Conservation (phyloP, 2,888 invertebrate genomes). For the Sinhomidia bicolor region DNA sequence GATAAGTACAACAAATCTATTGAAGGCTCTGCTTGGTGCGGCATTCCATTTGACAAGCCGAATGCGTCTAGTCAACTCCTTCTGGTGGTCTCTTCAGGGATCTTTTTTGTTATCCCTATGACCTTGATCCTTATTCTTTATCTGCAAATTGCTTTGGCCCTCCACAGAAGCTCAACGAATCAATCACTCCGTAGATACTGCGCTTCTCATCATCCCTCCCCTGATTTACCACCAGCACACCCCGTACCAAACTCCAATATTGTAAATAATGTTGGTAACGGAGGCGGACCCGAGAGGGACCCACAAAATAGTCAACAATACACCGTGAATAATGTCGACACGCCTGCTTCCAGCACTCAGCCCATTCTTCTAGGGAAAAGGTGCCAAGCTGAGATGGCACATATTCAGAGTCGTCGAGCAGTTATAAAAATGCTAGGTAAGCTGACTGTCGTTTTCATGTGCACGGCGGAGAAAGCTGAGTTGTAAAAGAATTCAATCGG, state of each 20-base stretch:
- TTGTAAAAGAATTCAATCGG: neutral
- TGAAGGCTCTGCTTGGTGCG: constrained; percentile 81
- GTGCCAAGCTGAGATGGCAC: constrained; percentile 81
- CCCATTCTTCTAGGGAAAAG: constrained; percentile 67
- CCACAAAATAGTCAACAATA: neutral
- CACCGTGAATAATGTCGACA: neutral
- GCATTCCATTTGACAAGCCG: constrained; percentile 81
- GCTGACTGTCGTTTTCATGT: constrained; percentile 81
- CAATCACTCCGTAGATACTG: constrained; percentile 79
- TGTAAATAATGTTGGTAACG: neutral
- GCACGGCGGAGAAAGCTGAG: constrained; percentile 51
- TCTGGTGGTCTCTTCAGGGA: constrained; percentile 82
- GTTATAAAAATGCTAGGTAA: constrained; percentile 82
- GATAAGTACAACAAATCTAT: too few relatives aligned
- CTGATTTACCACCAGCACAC: constrained; percentile 44
- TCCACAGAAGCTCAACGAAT: constrained; percentile 80
- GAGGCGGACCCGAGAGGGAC: neutral
- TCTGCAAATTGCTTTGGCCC: constrained; percentile 81
- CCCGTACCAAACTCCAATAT: neutral
- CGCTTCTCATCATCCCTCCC: constrained; percentile 72
- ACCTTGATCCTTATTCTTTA: constrained; percentile 82
- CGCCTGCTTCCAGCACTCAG: constrained; percentile 27
- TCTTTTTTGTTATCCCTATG: constrained; percentile 83
- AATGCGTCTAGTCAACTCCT: constrained; percentile 81
- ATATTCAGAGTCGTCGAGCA: constrained; percentile 81